phyloP scores from a whole-genome alignment of 2,888 invertebrate species.

The Phalangium opilio region DNA sequence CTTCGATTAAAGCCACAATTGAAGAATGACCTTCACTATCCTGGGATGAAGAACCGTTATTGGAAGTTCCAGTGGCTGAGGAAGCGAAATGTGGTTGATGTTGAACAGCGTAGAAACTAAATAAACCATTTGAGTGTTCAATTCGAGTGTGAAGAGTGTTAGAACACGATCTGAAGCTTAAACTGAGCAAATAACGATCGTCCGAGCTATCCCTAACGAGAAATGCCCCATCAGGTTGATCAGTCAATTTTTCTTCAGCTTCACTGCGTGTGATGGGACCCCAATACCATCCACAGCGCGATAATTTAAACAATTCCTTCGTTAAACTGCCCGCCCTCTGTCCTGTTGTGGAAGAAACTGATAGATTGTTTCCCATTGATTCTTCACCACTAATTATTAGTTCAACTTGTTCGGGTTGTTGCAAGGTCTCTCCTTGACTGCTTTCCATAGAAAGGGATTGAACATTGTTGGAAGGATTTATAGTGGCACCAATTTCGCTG shows the following conservation, averaged over 20 bases:
- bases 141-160: slow-evolving; percentile 56
- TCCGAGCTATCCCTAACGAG: slow-evolving; percentile 62
- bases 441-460: too few relatives aligned
- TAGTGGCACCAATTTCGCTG: not conserved
- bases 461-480: not conserved
- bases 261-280: slow-evolving; percentile 55
- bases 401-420: too few relatives aligned
- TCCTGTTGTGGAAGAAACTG: too few relatives aligned
- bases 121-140: slow-evolving; percentile 50
- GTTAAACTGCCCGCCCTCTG: slow-evolving; percentile 27
- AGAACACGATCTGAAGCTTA: slow-evolving; percentile 52
- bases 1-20: slow-evolving; percentile 54
- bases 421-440: too few relatives aligned
- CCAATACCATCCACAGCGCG: slow-evolving; percentile 58
- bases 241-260: slow-evolving; percentile 50
- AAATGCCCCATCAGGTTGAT: slow-evolving; percentile 58
- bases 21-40: slow-evolving; percentile 43
- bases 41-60: not conserved
- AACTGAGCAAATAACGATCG: slow-evolving; percentile 49
- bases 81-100: slow-evolving; percentile 18
- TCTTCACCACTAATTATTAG: too few relatives aligned
- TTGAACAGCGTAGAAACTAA: slow-evolving; percentile 33
- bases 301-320: slow-evolving; percentile 33
- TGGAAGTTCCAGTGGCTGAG: not conserved
- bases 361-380: too few relatives aligned